Base-by-base conservation (phyloP, 2,888 invertebrate genomes). In the Acheta domesticus region DNA sequence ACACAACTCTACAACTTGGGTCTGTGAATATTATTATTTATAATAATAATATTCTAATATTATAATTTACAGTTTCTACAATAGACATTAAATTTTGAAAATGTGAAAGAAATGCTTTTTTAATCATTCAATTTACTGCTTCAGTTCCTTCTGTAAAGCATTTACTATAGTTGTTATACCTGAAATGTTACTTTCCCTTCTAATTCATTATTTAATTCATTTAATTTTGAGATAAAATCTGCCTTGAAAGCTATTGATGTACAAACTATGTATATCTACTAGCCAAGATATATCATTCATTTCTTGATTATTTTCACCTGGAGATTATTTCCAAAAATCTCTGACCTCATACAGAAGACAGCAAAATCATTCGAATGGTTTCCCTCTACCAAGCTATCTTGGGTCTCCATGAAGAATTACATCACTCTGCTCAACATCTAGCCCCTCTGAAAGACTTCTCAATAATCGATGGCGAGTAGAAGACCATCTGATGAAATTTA, bases 401-500 rank as follows among this genome's bases (percentile, higher is more conserved):
- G 74, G 77, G 11, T 77, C 77, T 36, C 48, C 36, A 36, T 1
- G 36, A 36, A 36, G 8, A 23, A 74, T 62, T 79, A 74, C 75
- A 62, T 77, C 77, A 75, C 75, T 77, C 74, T 74, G 48, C 75
- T 77, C 75, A 36, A 75, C 16, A 48, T 74, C 50, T 50, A 36
- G 49, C 19, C 14, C 20, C 49, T 49, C 75, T 74, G 62, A 49
- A 75, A 75, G n/a, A 78, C 21, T 74, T 75, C 49, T 79, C 74
- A 79, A 79, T n/a, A 75, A 49, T 75, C 75, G 48, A 48, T 48
- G 74, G 48, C 16, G 73, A 50, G 76, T 76, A 79, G 73, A 76
- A 76, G 21, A 49, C 21, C 76, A 76, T 78, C 77, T 75, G 73
- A 74, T 78, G 74, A 36, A 78, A 76, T 80, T 77, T 36, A 76